Evolutionary conservation across 92 coral and sea anemone species (phyloP).

Genomic region (Epizoanthus stellaris): DNA sequence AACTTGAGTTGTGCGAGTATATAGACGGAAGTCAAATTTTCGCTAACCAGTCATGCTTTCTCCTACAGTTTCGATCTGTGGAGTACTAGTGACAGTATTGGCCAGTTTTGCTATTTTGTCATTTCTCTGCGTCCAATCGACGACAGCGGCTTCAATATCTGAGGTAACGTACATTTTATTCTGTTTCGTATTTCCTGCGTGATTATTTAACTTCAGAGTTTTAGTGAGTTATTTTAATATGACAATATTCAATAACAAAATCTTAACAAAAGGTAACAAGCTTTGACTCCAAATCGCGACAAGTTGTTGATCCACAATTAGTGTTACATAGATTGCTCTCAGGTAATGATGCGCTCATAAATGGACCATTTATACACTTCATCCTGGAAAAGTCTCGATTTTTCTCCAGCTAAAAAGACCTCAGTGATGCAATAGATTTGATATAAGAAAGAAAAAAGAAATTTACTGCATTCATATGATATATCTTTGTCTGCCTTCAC

Average conservation of each 20-base stretch:
- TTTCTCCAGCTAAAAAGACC: background rate
- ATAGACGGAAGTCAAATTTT: background rate
- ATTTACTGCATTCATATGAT: background rate
- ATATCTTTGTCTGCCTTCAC: too few species aligned
- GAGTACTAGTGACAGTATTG: conserved; percentile 1
- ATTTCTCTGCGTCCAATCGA: conserved; percentile 14
- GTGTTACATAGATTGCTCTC: background rate
- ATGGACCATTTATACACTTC: background rate
- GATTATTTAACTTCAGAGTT: background rate
- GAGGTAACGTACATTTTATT: conserved; percentile 13
- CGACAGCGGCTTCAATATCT: conserved; percentile 14
- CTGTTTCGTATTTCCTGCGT: background rate
- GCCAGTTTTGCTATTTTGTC: conserved; percentile 4
- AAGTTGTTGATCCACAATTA: background rate
- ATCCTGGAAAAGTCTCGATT: background rate
- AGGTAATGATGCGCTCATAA: background rate
- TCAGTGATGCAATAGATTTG: background rate
- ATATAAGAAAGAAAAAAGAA: background rate
- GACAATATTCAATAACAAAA: conserved; percentile 3
- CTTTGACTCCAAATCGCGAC: background rate
- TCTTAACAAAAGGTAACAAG: background rate
- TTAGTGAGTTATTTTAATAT: background rate
- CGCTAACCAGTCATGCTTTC: conserved; percentile 6
- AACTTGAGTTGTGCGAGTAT: conserved; percentile 9
- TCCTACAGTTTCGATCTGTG: conserved; percentile 17